Conservation (phyloP, 2,797 vertebrate species). For the Amazona ochrocephala region DNA sequence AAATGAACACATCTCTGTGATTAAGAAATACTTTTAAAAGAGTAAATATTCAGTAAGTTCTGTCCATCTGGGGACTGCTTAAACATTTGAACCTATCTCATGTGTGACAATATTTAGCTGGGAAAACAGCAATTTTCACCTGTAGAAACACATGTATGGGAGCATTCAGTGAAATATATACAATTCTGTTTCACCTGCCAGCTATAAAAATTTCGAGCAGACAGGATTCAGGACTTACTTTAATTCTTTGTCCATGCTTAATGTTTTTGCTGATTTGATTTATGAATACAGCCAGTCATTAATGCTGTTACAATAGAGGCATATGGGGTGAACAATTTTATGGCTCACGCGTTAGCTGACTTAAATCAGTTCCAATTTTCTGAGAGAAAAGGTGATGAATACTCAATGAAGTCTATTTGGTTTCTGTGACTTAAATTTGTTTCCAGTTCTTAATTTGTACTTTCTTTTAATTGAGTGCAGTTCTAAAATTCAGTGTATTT, state of each 20-base stretch:
- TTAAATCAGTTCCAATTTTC: constrained; percentile 45
- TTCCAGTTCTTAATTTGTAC: neutral
- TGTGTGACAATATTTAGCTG: neutral
- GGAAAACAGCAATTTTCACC: neutral
- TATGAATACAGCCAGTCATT: constrained; percentile 40
- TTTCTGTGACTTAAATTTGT: neutral
- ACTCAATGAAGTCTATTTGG: constrained; percentile 8
- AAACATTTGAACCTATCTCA: neutral
- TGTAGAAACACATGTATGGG: neutral
- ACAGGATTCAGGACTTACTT: neutral
- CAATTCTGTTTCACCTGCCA: neutral
- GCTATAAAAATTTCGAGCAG: neutral
- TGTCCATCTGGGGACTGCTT: neutral
- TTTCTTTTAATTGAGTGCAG: neutral
- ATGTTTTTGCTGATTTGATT: constrained; percentile 53
- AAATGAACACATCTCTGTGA: neutral
- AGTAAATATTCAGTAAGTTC: neutral
- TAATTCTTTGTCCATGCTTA: constrained; percentile 41
- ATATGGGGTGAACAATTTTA: constrained; percentile 28
- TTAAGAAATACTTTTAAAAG: neutral
- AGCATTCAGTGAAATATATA: neutral
- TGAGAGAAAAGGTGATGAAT: constrained; percentile 26
- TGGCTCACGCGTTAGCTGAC: constrained; percentile 52
- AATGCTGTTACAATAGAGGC: constrained; percentile 44
- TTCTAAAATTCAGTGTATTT: constrained; percentile 9